Evolutionary conservation across 2,797 vertebrate genomes (phyloP).

Genomic region (Malurus leucopterus): DNA sequence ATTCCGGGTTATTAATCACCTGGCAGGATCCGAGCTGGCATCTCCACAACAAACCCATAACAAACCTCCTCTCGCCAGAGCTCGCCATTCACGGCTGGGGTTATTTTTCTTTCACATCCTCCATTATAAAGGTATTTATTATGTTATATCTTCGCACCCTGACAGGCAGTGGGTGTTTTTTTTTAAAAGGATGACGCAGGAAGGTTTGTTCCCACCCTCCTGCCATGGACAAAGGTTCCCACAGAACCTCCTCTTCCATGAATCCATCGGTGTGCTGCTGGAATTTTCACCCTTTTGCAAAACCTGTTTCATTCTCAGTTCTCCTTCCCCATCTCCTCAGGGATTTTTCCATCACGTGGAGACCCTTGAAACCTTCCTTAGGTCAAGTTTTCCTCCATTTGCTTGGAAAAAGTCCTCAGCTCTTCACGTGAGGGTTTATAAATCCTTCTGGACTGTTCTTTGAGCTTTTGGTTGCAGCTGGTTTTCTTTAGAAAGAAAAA

Average conservation of each 20-base stretch:
- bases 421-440: background rate
- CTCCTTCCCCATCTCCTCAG: background rate
- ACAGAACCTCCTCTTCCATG: background rate
- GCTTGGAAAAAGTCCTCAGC: background rate
- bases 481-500: background rate
- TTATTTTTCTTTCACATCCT: background rate
- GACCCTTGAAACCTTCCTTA: background rate
- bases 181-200: background rate
- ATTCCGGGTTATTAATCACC: background rate
- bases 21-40: background rate
- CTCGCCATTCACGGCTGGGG: fast-evolving
- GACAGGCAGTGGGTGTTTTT: background rate
- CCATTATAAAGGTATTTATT: background rate
- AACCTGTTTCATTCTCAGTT: background rate
- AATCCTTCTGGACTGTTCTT: background rate
- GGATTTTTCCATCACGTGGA: background rate
- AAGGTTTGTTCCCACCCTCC: background rate
- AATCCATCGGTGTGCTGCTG: background rate
- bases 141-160: background rate
- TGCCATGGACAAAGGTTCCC: background rate
- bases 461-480: background rate
- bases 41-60: background rate
- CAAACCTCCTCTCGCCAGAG: background rate
- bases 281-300: background rate
- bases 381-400: background rate